These are phyloP conservation scores for Geotrupes spiniger DNA, from an alignment of 2,888 invertebrate species.

Conservation along the genomic window DNA sequence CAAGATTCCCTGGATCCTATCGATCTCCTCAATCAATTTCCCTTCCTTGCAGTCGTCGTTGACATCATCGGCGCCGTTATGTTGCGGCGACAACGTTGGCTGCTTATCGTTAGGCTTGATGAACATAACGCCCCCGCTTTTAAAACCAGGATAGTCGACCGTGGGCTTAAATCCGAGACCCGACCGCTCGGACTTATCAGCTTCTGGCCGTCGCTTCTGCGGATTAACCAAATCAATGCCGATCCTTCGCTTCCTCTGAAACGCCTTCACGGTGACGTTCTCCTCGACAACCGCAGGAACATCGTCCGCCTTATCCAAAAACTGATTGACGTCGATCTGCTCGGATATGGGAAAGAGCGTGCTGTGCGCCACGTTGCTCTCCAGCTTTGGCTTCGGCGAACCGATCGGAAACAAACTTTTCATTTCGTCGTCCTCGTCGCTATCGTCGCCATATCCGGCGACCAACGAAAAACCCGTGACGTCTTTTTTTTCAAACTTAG, in stretches of 20 bases:
- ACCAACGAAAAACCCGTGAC: slow-evolving; percentile 50
- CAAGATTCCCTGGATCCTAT: slow-evolving; percentile 50
- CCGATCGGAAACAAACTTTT: slow-evolving; percentile 20
- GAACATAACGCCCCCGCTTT: slow-evolving; percentile 47
- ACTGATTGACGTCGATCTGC: slow-evolving; percentile 45
- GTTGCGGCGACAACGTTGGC: slow-evolving; percentile 5
- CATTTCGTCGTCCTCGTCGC: slow-evolving; percentile 34
- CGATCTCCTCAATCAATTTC: slow-evolving; percentile 38
- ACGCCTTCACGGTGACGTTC: slow-evolving; percentile 50
- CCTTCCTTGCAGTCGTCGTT: slow-evolving; percentile 11
- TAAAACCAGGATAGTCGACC: slow-evolving; percentile 39
- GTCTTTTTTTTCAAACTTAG: slow-evolving; percentile 17
- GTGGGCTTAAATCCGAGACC: slow-evolving; percentile 45
- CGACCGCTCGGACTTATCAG: slow-evolving; percentile 34
- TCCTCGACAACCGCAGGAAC: slow-evolving; percentile 19
- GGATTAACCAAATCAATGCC: slow-evolving; percentile 51
- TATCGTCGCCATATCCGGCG: slow-evolving; percentile 57
- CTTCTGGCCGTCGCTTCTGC: slow-evolving; percentile 27
- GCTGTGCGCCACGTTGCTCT: slow-evolving; percentile 30
- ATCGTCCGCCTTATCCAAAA: slow-evolving; percentile 22
- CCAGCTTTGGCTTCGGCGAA: background rate
- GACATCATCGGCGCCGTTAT: slow-evolving; percentile 1
- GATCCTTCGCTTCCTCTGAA: slow-evolving; percentile 56
- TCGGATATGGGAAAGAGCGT: slow-evolving; percentile 52
- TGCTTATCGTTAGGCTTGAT: slow-evolving; percentile 37